Conservation (phyloP, 1,140 invertebrate species). For the Rhagoletis zephyria region DNA sequence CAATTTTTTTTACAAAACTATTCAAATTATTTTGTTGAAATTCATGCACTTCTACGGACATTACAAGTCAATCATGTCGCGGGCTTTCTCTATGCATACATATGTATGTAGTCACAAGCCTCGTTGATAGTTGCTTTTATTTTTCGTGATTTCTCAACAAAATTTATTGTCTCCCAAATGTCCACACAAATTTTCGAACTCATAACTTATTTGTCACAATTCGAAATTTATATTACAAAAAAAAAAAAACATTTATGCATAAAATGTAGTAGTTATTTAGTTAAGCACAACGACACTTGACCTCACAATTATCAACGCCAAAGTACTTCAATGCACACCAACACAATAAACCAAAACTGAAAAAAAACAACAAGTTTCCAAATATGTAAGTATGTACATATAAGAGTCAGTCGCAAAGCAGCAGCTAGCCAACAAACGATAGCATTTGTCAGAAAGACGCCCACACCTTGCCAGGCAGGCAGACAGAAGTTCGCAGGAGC, state of each 20-base stretch:
- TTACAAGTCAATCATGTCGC: too few relatives aligned
- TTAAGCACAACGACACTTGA: slow-evolving; percentile 47
- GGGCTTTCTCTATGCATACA: too few relatives aligned
- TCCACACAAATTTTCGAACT: too few relatives aligned
- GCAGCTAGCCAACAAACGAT: not conserved
- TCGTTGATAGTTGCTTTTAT: too few relatives aligned
- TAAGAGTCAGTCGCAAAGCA: slow-evolving; percentile 34
- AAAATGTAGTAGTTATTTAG: not conserved
- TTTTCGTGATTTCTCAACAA: too few relatives aligned
- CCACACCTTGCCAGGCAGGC: not conserved
- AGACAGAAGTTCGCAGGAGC: slow-evolving; percentile 43
- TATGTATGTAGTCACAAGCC: too few relatives aligned
- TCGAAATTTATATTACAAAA: not conserved
- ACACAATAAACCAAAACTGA: slow-evolving; percentile 17
- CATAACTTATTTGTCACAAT: slow-evolving; percentile 9
- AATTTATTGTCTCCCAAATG: too few relatives aligned
- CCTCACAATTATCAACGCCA: slow-evolving; percentile 46
- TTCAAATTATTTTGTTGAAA: too few relatives aligned
- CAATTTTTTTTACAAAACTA: too few relatives aligned
- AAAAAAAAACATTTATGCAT: too few relatives aligned
- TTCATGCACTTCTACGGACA: too few relatives aligned
- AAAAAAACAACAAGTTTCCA: slow-evolving; percentile 13
- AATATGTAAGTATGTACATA: not conserved
- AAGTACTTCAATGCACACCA: slow-evolving; percentile 39
- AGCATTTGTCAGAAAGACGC: slow-evolving; percentile 6